Evolutionary conservation across 1,140 invertebrate genomes (phyloP).

Genomic region (Euwallacea similis): DNA sequence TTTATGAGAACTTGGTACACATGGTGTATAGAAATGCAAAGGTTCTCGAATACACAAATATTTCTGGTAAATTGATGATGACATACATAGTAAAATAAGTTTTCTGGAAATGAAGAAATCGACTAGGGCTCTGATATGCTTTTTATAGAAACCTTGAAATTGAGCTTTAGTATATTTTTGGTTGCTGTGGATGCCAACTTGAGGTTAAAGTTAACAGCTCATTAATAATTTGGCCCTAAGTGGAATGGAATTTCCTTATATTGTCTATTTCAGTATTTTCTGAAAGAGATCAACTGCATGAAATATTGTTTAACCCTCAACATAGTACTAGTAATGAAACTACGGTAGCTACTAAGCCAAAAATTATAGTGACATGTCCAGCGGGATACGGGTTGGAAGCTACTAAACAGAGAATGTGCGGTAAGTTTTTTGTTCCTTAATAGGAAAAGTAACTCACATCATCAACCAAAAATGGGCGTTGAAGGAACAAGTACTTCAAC

Average conservation of each 20-base stretch:
- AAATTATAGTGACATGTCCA: conserved; percentile 44
- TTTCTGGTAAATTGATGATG: no score
- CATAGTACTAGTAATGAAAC: conserved; percentile 19
- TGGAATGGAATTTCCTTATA: no score
- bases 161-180: no score
- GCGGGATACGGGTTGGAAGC: conserved; percentile 47
- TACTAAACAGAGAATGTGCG: conserved; percentile 44
- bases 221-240: no score
- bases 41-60: conserved; percentile 42
- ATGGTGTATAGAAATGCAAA: conserved; percentile 47
- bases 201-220: no score
- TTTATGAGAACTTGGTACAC: conserved; percentile 43
- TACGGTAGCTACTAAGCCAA: conserved; percentile 40
- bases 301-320: conserved; percentile 38
- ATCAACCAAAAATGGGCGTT: no score
- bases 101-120: no score
- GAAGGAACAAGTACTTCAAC: conserved; percentile 1
- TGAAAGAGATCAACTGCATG: conserved; percentile 40
- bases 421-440: conserved; percentile 30
- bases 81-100: no score
- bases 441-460: no score
- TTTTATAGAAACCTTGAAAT: no score
- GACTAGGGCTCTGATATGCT: no score
- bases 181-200: no score
- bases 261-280: conserved; percentile 48